phyloP scores from a whole-genome alignment of 2,797 vertebrate genomes.

The Enteromius anoplus region DNA sequence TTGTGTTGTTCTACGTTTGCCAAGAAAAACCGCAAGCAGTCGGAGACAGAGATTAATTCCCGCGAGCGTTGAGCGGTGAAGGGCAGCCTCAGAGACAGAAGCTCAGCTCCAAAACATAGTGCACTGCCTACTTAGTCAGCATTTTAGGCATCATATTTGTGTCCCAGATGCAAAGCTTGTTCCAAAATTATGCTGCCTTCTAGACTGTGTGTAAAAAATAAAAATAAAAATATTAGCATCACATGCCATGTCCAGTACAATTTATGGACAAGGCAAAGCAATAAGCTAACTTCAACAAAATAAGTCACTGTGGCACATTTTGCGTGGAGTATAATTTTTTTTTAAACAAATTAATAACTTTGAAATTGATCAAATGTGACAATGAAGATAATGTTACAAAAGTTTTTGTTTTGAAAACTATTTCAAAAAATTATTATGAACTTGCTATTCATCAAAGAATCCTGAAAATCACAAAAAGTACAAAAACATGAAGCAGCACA shows the following conservation, averaged over 20 bases:
- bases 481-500: background rate
- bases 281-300: background rate
- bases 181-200: background rate
- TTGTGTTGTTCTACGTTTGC: slow-evolving; percentile 44
- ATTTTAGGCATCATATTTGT: background rate
- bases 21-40: slow-evolving; percentile 43
- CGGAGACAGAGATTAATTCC: slow-evolving; percentile 38
- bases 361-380: background rate
- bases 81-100: background rate
- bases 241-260: background rate
- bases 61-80: background rate
- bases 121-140: background rate
- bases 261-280: background rate
- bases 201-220: background rate
- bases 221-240: background rate
- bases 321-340: background rate
- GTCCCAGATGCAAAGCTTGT: background rate
- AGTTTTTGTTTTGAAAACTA: no score
- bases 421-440: background rate
- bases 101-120: slow-evolving; percentile 4
- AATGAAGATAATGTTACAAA: background rate
- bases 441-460: background rate
- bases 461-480: background rate
- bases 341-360: background rate
- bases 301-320: background rate